Evolutionary conservation across 2,113 vertebrate species (phyloP), one percentile per base, ranked within the genome.

Genomic region (Peucedramus taeniatus): DNA sequence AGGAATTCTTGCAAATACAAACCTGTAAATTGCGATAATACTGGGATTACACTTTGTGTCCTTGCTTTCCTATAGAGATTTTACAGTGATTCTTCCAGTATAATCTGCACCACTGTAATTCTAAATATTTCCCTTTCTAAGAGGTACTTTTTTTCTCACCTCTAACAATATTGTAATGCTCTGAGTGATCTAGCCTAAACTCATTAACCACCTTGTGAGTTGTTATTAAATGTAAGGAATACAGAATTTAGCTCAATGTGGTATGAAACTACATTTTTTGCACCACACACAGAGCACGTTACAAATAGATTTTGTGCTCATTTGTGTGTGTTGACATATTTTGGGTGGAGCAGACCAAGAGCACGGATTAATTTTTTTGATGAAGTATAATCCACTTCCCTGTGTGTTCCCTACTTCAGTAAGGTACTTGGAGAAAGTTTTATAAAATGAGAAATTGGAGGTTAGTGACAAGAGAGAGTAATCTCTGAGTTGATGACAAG

Each of bases 221-320:
- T 42, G 27, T 54, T 51, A 53, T 21, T 75, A 87, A 68, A 39
- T 26, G 15, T 45, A 57, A 74, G 21, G 14, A 84, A 63, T 49
- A 51, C 2, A 27, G 60, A 64, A 59, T 66, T 72, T 35, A 56
- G 35, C 35, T 77, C 11, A 4, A 30, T 20, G 8, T 49, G 21
- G 11, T 65, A 12, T 11, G 26, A 91, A 57, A 57, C 6, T 44
- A 53, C 6, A 4, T 45, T 71, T 84, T 81, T 63, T 87, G 50
- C 22, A 64, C 10, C 10, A 28, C 10, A 4, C 31, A 53, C 4
- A 5, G 24, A 76, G 31, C 15, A 68, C 0, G 0, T 35, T 75
- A 35, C 31, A 72, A 69, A 49, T 11, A 49, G 14, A 7, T 47
- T 86, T 59, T 4, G 2, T 40, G 31, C 28, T 69, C 77, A 26